A percentile compares a stretch with the other conserved stretches of the same genome.
These are phyloP conservation scores for Drosophila tripunctata DNA, from an alignment of 2,888 invertebrate species.

Conservation along the genomic window DNA sequence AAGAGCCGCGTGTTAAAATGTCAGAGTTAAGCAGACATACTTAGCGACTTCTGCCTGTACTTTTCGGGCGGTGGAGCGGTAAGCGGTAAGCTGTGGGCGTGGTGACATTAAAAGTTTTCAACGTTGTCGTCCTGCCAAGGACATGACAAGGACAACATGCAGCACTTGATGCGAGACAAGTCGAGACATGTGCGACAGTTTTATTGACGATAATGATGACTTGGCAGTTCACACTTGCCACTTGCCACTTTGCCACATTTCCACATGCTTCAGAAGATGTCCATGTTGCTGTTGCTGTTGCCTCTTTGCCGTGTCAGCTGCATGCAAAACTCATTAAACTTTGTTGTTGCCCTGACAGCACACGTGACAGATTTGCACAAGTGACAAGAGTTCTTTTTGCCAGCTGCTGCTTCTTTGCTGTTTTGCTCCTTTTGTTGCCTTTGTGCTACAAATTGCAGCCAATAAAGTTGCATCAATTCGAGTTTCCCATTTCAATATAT, in stretches of 20 bases:
- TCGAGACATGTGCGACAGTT: slow-evolving; percentile 76
- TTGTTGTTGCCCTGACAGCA: slow-evolving; percentile 35
- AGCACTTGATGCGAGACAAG: slow-evolving; percentile 63
- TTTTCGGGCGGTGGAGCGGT: background rate
- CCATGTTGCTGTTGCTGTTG: background rate
- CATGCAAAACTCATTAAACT: slow-evolving; percentile 79
- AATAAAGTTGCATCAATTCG: slow-evolving; percentile 41
- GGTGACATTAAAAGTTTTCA: slow-evolving; percentile 74
- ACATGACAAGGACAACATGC: slow-evolving; percentile 63
- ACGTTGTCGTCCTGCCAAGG: slow-evolving; percentile 47
- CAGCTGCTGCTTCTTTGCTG: background rate
- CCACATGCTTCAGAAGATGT: slow-evolving; percentile 25
- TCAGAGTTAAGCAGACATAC: slow-evolving; percentile 70
- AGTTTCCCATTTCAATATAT: slow-evolving; percentile 50
- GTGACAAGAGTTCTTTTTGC: slow-evolving; percentile 5
- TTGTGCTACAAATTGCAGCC: slow-evolving; percentile 44
- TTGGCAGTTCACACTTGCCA: slow-evolving; percentile 52
- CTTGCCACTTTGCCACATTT: slow-evolving; percentile 8
- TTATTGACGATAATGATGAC: slow-evolving; percentile 82
- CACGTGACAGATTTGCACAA: slow-evolving; percentile 66
- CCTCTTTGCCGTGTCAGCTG: slow-evolving; percentile 49
- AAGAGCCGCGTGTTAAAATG: slow-evolving; percentile 62
- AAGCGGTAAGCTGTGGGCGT: background rate
- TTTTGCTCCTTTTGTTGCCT: slow-evolving; percentile 5
- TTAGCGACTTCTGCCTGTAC: slow-evolving; percentile 48